Base-by-base conservation (phyloP, 2,797 vertebrate genomes). In the Capromys pilorides region DNA sequence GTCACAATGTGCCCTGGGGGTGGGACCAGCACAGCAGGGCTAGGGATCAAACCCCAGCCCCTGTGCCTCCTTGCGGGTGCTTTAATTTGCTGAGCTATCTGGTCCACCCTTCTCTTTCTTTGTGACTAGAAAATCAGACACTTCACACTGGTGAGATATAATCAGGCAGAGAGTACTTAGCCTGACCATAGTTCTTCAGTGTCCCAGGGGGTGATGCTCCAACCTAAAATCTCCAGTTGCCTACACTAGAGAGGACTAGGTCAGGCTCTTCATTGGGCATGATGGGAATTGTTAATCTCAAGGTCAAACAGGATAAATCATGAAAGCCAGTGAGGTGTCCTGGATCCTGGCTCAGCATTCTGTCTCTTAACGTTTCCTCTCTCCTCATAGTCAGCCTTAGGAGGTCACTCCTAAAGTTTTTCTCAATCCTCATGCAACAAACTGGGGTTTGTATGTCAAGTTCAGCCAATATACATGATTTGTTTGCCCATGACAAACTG, bases 281-380 rank as follows among this genome's bases (percentile, higher is more conserved):
- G 73, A 62, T 59, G 66, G 21, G 28, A 95, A 93, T 2, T 16
- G 59, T 87, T 69, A 57, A 45, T 59, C 88, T 93, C 33, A 2
- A 67, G 59, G 59, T 31, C 39, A n/a, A 86, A 64, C 26, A 71
- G 33, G 82, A 83, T 0, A 75, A 36, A 16, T 73, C 78, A 39
- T 6, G 54, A 93, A 45, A 85, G 73, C 82, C 49, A 16, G 41
- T 85, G 90, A 81, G 94, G 69, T 91, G 77, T 93, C 81, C 91
- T 64, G 64, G 77, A 21, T 79, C 57, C 73, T 82, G 31, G 28
- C 19, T 71, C 82, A 64, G 21, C 41, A 16, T 71, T 87, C 87
- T 86, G n/a, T 79, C 62, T 93, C 78, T 59, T 16, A 18, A 18
- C 9, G 24, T 93, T 95, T 88, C 71, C 81, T 87, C 26, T 54